Base-by-base conservation (phyloP, 2,113 vertebrate genomes). In the Phaethon lepturus region DNA sequence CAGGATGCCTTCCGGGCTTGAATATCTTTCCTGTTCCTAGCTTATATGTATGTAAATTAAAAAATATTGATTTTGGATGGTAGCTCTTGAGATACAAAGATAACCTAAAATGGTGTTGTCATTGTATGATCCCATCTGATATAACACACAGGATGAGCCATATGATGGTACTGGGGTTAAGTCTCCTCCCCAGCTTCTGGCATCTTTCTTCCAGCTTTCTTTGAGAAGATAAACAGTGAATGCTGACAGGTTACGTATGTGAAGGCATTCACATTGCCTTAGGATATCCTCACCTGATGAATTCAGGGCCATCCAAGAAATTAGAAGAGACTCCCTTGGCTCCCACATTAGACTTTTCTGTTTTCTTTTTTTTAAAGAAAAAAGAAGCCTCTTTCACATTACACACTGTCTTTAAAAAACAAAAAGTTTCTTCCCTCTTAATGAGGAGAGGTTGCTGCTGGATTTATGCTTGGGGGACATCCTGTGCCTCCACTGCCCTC, bases 41-140 rank as follows among this genome's bases (percentile, higher is more conserved):
- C 93, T 96, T 96, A 91, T 95, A 95, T 97, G 78, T 95, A 97
- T 96, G 93, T 82, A 97, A 97, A 97, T 97, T 89, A 2, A 84
- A 85, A 95, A 94, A 97, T 95, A 96, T 63, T 96, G 94, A 97
- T 97, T 96, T 97, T 97, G 93, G 94, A 95, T 82, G 49, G 49
- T 85, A 93, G 66, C 53, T 97, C 11, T 5, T 84, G 73, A 97
- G 96, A 96, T 94, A 31, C 31, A 89, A 53, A 91, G 97, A 95
- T 97, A 95, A 87, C 73, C 33, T 89, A 66, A 95, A 96, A 89
- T 79, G 91, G 69, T 95, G 91, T 95, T 97, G 95, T 95, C 81
- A 14, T 89, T 82, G 23, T 89, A 16, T 56, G 95, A 58, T 95
- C 95, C 94, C 80, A 97, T 96, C 97, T 94, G 97, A 97, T 95